phyloP scores from a whole-genome alignment of 2,113 vertebrate genomes.

The Carassius gibelio region DNA sequence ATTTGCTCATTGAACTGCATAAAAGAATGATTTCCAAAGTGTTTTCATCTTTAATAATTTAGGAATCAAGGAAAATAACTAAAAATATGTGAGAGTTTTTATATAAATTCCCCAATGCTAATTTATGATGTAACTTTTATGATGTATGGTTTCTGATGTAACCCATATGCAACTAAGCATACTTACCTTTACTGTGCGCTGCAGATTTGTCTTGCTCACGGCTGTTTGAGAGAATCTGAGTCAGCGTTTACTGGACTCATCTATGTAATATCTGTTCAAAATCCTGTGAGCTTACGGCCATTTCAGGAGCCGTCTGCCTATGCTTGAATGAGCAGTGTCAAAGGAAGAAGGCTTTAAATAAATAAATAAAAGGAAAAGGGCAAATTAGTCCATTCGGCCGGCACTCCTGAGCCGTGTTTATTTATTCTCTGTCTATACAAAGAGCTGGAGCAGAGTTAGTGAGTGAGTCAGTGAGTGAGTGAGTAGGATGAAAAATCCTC shows the following conservation, averaged over 20 bases:
- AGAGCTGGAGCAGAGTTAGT: conserved; percentile 42
- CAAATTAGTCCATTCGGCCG: conserved; percentile 60
- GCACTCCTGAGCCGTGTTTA: conserved; percentile 70
- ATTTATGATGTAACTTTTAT: neutral
- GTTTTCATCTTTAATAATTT: neutral
- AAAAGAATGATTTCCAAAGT: neutral
- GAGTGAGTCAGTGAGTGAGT: conserved; percentile 8
- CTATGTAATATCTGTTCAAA: neutral
- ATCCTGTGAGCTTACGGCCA: neutral
- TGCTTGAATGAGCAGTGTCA: conserved; percentile 54
- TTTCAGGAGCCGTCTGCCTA: conserved; percentile 40
- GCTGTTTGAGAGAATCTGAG: neutral
- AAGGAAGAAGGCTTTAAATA: conserved; percentile 46
- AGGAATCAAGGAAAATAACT: neutral
- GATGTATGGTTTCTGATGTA: conserved; percentile 22
- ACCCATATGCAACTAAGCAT: neutral
- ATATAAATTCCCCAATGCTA: neutral
- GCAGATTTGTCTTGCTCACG: neutral
- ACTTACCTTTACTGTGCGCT: neutral
- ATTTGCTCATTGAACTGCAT: neutral
- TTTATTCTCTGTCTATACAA: conserved; percentile 68
- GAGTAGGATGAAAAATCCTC: conserved; percentile 69
- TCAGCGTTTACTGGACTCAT: neutral
- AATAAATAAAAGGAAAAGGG: conserved; percentile 13
- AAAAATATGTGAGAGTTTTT: neutral